Evolutionary conservation across 2,888 invertebrate genomes (phyloP), one percentile per base, ranked within the genome.

Genomic region (Hemaris fuciformis): DNA sequence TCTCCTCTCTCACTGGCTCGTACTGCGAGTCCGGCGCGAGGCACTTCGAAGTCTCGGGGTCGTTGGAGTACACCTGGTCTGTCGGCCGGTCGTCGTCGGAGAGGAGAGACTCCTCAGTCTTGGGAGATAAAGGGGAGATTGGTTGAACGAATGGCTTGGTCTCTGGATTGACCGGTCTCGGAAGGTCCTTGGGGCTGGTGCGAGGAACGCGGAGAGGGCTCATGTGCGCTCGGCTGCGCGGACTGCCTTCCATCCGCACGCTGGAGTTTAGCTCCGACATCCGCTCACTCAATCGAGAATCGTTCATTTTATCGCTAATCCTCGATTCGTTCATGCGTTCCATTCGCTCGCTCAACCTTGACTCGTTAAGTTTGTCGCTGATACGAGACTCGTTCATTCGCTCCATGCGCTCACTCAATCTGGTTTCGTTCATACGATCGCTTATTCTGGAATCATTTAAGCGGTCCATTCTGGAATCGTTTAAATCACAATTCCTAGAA

Each of bases 1-100:
- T 88, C 0, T 76, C 83, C n/a, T 89, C 89, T 57, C 88, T 78
- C 0, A 88, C 83, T 0, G 88, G 83, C 66, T 93, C 87, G 69
- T 93, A 87, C 66, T 91, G 86, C 46, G 93, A 84, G 68, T 93
- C 86, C 10, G 93, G 86, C 2, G 88, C 87, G 8, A 88, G 69
- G 60, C 89, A 87, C 60, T 91, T 89, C 0, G 86, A 81, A 15
- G 73, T 77, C 66, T 89, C 90, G 1, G 87, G 86, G 3, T 88
- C 88, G 4, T 89, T 89, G 0, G 87, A 87, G 59, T 89, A 89
- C 0, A 85, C 85, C 18, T 80, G 81, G 41, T 85, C 84, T 38
- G 63, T 69, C 60, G 67, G 71, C 64, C 77, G 76, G 22, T 89
- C 88, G n/a, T 88, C 88, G 22, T 87, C 88, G 69, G 89, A 89